Percentiles rank a stretch among this genome's conserved stretches.
phyloP scores from a whole-genome alignment of 2,888 invertebrate species.

The Hyposoter didymator region DNA sequence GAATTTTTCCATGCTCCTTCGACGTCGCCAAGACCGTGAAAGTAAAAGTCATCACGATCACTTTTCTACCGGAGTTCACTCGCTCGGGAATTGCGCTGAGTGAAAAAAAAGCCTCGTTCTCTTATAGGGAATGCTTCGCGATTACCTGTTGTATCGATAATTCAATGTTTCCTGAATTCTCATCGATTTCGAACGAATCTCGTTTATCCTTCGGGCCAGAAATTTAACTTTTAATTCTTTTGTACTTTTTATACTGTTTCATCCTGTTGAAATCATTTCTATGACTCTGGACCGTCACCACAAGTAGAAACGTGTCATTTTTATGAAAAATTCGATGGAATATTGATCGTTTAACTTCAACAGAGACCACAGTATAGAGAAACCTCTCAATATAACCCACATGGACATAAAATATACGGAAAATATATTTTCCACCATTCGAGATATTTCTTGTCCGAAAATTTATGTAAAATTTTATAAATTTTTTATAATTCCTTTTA shows the following conservation, averaged over 20 bases:
- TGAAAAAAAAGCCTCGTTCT: constrained; percentile 1
- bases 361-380: too few relatives aligned
- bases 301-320: too few relatives aligned
- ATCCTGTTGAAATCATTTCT: too few relatives aligned
- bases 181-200: background rate
- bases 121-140: background rate
- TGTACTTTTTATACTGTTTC: too few relatives aligned
- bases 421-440: too few relatives aligned
- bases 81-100: background rate
- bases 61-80: constrained; percentile 31
- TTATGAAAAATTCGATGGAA: too few relatives aligned
- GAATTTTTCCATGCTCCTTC: constrained; percentile 53
- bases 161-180: constrained; percentile 1
- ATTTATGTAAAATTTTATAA: background rate
- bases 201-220: background rate
- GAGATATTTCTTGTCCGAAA: background rate
- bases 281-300: too few relatives aligned
- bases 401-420: too few relatives aligned
- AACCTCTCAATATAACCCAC: too few relatives aligned
- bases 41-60: constrained; percentile 65
- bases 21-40: constrained; percentile 59
- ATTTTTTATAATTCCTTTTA: too few relatives aligned
- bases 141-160: background rate
- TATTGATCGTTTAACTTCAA: too few relatives aligned
- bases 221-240: too few relatives aligned